Evolutionary conservation across 2,888 invertebrate species (phyloP), one percentile per base, ranked within the genome.

Genomic region (Leptura quadrifasciata): DNA sequence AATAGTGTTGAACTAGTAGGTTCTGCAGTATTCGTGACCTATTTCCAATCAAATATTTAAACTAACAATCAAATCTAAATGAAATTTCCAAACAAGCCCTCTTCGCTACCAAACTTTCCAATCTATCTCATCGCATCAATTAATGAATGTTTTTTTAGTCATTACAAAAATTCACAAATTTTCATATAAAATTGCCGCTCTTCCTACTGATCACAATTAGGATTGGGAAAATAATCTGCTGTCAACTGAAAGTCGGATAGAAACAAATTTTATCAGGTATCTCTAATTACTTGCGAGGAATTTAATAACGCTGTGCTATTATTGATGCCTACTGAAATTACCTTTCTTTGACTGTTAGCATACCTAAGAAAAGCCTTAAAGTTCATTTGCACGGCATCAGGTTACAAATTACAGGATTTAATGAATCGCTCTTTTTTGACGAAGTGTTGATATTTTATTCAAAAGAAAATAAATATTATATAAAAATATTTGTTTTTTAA

Each of bases 41-140:
- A 76, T 57, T 78, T 78, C 74, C 74, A 63, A 74, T 76, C 74
- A 76, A 78, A 78, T 76, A 71, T 76, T 76, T 65, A 76, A 74
- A 76, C 78, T 74, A 72, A 73, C 76, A 77, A 78, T 70, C 64
- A 55, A 54, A 47, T 55, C 52, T 64, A 52, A 70, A 75, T 77
- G 58, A 21, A 76, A 76, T 74, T 74, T 52, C 31, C 31, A 27
- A 35, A 54, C 58, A 21, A 39, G 70, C 35, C 47, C 60, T 69
- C 57, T 57, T 65, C n/a, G 3, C 52, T 47, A 47, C 5, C 24
- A 39, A 67, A 17, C 55, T 67, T 67, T 4, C 6, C 21, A 39
- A 47, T 65, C 65, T 47, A 31, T 15, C 60, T 60, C 27, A 52
- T n/a, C 31, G 57, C 6, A 1, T 15, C 60, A 47, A 5, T 67